These are phyloP conservation scores for Ochropacha duplaris DNA, from an alignment of 2,888 invertebrate genomes.

Conservation along the genomic window DNA sequence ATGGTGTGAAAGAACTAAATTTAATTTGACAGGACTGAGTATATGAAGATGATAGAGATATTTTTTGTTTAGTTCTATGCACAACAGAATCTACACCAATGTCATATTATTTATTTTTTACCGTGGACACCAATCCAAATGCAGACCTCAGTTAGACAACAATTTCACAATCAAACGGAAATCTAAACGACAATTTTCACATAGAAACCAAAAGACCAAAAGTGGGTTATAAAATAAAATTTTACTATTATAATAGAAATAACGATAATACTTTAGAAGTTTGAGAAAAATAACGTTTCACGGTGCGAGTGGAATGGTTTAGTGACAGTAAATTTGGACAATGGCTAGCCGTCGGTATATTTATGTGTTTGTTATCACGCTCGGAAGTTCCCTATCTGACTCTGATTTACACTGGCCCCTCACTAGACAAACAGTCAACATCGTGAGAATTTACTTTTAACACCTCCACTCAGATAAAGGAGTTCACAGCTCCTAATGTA, in stretches of 20 bases:
- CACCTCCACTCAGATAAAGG: conserved; percentile 50
- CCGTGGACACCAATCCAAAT: too few relatives aligned
- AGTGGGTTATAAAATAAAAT: background rate
- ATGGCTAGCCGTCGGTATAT: conserved; percentile 66
- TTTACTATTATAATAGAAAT: conserved; percentile 26
- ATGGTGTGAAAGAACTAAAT: too few relatives aligned
- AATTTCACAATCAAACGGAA: background rate
- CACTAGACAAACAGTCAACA: conserved; percentile 64
- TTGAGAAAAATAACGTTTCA: conserved; percentile 50
- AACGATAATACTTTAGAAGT: conserved; percentile 30
- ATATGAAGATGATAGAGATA: too few relatives aligned
- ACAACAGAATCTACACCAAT: too few relatives aligned
- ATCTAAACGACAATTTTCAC: background rate
- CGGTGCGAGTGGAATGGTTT: conserved; percentile 51
- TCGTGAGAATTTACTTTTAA: conserved; percentile 58
- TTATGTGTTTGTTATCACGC: conserved; percentile 77
- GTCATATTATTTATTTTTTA: too few relatives aligned
- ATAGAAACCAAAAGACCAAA: background rate
- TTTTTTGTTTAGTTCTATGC: too few relatives aligned
- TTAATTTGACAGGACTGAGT: too few relatives aligned
- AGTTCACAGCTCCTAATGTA: conserved; percentile 42
- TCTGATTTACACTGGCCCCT: conserved; percentile 66
- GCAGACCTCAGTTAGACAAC: too few relatives aligned
- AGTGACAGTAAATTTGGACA: conserved; percentile 68
- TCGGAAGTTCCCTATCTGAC: conserved; percentile 64